Base-by-base conservation (phyloP, 1,140 invertebrate genomes). In the Mya arenaria region DNA sequence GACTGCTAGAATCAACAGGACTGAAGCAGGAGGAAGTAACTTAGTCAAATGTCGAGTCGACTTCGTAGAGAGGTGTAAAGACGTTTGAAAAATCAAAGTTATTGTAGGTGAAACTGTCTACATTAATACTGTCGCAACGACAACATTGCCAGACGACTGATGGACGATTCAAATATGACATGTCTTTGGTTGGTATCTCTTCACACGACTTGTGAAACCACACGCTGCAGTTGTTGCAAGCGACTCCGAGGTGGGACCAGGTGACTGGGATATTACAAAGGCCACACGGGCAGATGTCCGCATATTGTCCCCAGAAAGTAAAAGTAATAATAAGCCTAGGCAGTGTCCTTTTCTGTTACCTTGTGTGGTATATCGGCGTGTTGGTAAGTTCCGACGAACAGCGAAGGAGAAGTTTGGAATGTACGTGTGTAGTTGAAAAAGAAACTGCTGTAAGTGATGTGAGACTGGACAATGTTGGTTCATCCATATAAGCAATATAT, bases 191-290 rank as follows among this genome's bases (percentile, higher is more conserved):
- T 4, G n/a, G 58, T 25, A 62, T 62, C 30, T 62, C 4, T 62
- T 62, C 58, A 28, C 58, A 62, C 15, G 58, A 28, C 28, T 62
- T 62, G 58, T 62, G 58, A 62, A 62, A 62, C 58, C 58, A 62
- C 30, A 62, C 30, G n/a, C n/a, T n/a, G n/a, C n/a, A n/a, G n/a
- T n/a, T n/a, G n/a, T n/a, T n/a, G n/a, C n/a, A 62, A 28, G n/a
- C n/a, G 28, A 62, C 58, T 19, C 58, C 58, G 15, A 62, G 28
- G 15, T 62, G 4, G 19, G 58, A 62, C 58, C 58, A 62, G 58
- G 58, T 62, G 58, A 62, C 58, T 3, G 58, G 4, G 58, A 23
- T 62, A 62, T 62, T 28, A 23, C 58, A 62, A 28, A 32, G 1
- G 30, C 58, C 58, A 32, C 58, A 62, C 30, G n/a, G 58, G 58